Conservation (phyloP, 1,140 invertebrate species). For the Pachypsylla venusta region DNA sequence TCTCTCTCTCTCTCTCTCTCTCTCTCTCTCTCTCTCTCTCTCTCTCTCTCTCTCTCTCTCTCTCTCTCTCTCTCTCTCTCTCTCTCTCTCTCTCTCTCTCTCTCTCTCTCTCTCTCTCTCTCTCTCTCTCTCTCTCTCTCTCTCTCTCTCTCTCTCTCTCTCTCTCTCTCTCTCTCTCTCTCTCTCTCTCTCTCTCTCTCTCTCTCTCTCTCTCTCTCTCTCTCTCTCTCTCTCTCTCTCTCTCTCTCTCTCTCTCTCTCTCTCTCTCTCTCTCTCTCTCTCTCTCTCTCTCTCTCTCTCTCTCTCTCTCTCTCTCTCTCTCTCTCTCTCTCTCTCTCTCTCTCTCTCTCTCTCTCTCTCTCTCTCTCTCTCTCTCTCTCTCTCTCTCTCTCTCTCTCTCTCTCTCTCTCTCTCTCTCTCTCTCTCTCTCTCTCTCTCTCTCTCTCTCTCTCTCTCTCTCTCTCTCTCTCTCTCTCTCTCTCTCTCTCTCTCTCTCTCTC, state of each 20-base stretch:
- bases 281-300: slow-evolving; percentile 14
- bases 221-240: slow-evolving; percentile 10
- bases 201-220: slow-evolving; percentile 7
- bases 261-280: slow-evolving; percentile 12
- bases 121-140: neutral
- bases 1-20: too few species aligned
- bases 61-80: slow-evolving; percentile 13
- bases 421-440: slow-evolving; percentile 10
- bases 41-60: slow-evolving; percentile 7
- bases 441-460: slow-evolving; percentile 6
- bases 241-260: slow-evolving; percentile 10
- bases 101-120: neutral
- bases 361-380: slow-evolving; percentile 3
- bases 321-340: slow-evolving; percentile 14
- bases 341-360: slow-evolving; percentile 13
- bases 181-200: slow-evolving; percentile 7
- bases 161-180: slow-evolving; percentile 11
- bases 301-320: slow-evolving; percentile 14
- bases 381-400: slow-evolving; percentile 8
- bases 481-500: neutral
- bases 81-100: slow-evolving; percentile 12
- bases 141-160: slow-evolving; percentile 8
- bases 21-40: too few species aligned
- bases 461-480: neutral
- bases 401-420: slow-evolving; percentile 11